Evolutionary conservation across 2,888 invertebrate genomes (phyloP), one percentile per base, ranked within the genome.

Genomic region (Caenorhabditis panamensis): DNA sequence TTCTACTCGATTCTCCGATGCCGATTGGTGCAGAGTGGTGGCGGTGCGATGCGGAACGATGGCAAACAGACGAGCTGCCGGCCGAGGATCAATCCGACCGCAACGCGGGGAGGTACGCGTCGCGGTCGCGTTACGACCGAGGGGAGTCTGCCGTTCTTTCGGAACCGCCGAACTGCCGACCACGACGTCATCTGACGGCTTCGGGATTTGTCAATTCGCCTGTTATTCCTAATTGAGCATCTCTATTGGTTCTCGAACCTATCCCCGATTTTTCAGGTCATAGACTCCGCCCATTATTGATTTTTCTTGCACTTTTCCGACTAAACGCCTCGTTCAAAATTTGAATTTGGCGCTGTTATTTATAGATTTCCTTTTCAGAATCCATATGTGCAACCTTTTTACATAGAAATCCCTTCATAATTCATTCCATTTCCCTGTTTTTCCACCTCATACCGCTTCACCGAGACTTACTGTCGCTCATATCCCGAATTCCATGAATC

Each of bases 71-170:
- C 54, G 44, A 59, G 59, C 59, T n/a, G 20, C 37, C 24, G 53
- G 53, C 47, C 28, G 44, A 47, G 61, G 67, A 61, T 72, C 72
- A 77, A 71, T 62, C 24, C 76, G 71, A 77, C 81, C 82, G 78
- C 82, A 18, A 59, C 78, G 82, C 82, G n/a, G 66, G 44, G 51
- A 31, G 47, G 53, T 56, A 47, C 64, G 82, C 82, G 78, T 73
- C 78, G 82, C 82, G 82, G 82, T 68, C 68, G 82, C 82, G 78
- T 81, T 81, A 81, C 81, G 81, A 81, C 72, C 66, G 71, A 59
- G 61, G 56, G 67, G 77, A 56, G 77, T 72, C 68, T 72, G 64
- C 76, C 73, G 79, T 75, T 75, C 79, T 68, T 63, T 69, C 56
- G 64, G 79, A 75, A 73, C 64, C 79, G 79, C 61, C 67, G 79